Evolutionary conservation across 35 echinoderm and acorn worm genomes (phyloP).

Genomic region (Ophioderma brevispina): DNA sequence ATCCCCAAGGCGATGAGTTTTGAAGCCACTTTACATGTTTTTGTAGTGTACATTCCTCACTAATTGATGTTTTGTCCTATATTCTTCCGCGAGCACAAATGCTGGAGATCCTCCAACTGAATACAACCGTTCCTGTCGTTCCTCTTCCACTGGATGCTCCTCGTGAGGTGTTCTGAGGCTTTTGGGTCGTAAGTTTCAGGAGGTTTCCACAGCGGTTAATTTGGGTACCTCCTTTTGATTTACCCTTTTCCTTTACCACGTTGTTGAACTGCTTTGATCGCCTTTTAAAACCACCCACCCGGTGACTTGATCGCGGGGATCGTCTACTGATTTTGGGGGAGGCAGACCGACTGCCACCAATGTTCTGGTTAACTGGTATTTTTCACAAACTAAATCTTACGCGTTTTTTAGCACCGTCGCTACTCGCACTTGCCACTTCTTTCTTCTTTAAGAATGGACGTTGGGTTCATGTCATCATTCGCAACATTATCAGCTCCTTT

Average conservation of each 20-base stretch:
- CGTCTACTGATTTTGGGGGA: background rate
- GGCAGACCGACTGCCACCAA: background rate
- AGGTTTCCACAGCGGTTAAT: background rate
- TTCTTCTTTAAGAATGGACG: background rate
- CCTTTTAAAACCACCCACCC: background rate
- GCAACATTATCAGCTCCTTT: background rate
- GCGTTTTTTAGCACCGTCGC: constrained; percentile 7
- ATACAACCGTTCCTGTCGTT: background rate
- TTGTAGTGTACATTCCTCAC: constrained; percentile 30
- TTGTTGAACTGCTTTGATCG: no score
- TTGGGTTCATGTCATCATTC: background rate
- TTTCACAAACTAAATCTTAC: constrained; percentile 24
- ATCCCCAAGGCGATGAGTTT: background rate
- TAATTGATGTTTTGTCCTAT: constrained; percentile 29
- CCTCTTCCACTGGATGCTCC: background rate
- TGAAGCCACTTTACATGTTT: background rate
- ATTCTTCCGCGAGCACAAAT: constrained; percentile 11
- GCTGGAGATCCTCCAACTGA: constrained; percentile 11
- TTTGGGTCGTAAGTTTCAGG: background rate
- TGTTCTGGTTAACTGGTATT: constrained; percentile 6
- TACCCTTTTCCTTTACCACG: background rate
- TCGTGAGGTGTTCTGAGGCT: background rate
- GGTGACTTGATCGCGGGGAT: no score
- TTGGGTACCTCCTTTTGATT: background rate
- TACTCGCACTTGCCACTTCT: background rate